Base-by-base conservation (phyloP, 2,888 invertebrate genomes). In the Hydrotaea diabolus region DNA sequence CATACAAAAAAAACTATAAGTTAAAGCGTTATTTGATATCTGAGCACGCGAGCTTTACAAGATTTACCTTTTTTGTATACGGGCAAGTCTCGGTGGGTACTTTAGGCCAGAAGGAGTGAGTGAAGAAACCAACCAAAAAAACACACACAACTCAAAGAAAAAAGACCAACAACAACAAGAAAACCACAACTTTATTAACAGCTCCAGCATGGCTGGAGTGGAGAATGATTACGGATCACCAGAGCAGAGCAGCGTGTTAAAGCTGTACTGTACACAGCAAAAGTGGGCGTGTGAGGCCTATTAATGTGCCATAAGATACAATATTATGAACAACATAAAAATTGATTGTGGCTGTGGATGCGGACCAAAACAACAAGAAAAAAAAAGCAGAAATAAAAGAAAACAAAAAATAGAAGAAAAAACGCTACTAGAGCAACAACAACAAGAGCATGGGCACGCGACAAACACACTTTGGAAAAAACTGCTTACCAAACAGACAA, bases 251-350 rank as follows among this genome's bases (percentile, higher is more conserved):
- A n/a, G n/a, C n/a, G 43, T 2, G 8, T 36, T 36, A 36, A 36
- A 36, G 39, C 39, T 39, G 39, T 19, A 66, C 66, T 39, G 43
- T 19, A 39, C 19, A 66, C 39, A 43, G 80, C 71, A 64, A 57
- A 82, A 85, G 85, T 85, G 85, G 85, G 85, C 85, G 85, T 85
- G 82, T 80, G 79, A 82, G 82, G 79, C 82, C 77, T 85, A 85
- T 82, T 82, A 85, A 85, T 71, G 73, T 74, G 79, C 79, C 77
- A 82, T 85, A 82, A 82, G 85, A 81, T 85, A 82, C 69, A 80
- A 69, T 75, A 73, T 73, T 73, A 81, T 46, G 59, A 80, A 77
- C 78, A 79, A 73, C 79, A 82, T 79, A 79, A 85, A 84, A 81
- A 76, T 73, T 62, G 77, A 77, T 82, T 69, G 69, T 69, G 43